These are phyloP conservation scores for Philonicus albiceps DNA, from an alignment of 2,888 invertebrate species.

Conservation along the genomic window DNA sequence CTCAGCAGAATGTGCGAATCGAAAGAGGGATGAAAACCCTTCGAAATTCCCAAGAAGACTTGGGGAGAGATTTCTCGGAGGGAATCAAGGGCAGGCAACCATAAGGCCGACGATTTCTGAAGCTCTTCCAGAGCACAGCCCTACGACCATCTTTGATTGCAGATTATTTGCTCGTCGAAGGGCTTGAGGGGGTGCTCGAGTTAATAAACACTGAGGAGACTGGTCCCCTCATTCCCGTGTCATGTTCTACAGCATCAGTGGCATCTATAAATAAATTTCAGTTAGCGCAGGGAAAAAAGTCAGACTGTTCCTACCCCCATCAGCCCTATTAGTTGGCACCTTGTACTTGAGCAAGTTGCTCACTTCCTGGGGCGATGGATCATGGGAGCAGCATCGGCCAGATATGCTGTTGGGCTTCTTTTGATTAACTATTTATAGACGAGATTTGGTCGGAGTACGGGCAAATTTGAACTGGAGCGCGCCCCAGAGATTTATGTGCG, in stretches of 20 bases:
- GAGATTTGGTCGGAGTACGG: neutral
- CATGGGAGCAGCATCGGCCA: neutral
- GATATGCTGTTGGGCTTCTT: neutral
- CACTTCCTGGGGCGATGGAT: conserved; percentile 13
- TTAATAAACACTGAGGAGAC: neutral
- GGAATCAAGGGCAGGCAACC: neutral
- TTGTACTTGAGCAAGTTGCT: conserved; percentile 1
- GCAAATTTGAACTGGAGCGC: neutral
- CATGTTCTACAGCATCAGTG: neutral
- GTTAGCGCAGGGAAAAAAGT: conserved; percentile 1
- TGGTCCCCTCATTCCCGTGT: neutral
- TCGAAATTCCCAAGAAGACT: neutral
- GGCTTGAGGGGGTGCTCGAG: neutral
- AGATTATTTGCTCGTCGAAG: conserved; percentile 18
- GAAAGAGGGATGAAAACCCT: conserved; percentile 36
- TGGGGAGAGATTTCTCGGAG: neutral
- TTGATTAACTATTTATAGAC: conserved; percentile 36
- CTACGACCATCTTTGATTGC: conserved; percentile 28
- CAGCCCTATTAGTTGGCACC: conserved; percentile 4
- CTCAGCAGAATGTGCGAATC: conserved; percentile 5
- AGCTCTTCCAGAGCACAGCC: neutral
- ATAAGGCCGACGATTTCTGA: neutral
- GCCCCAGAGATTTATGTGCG: neutral
- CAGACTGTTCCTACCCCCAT: neutral
- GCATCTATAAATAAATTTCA: conserved; percentile 20